Evolutionary conservation across 2,113 vertebrate species (phyloP), one percentile per base, ranked within the genome.

Genomic region (Ophthalmolycus amberensis): DNA sequence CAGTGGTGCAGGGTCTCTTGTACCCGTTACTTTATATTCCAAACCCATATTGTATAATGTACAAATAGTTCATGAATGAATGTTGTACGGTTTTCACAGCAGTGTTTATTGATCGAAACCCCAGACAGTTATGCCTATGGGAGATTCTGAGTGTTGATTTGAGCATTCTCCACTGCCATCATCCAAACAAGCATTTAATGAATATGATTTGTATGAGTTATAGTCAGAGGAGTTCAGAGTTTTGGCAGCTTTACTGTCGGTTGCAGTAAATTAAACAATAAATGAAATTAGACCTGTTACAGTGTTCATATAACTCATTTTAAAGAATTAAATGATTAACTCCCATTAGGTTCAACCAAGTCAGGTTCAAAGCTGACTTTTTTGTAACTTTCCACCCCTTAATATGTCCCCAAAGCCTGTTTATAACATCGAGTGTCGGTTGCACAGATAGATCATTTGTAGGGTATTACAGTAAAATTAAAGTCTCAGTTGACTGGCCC

Each of bases 401-500:
- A 56, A 25, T 56, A 4, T 25, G n/a, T 27, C n/a, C 20, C 54
- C n/a, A 4, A 11, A 56, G 54, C 9, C 25, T 14, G 56, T 14
- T 16, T 2, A 32, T 48, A 5, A 58, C 69, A 12, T 1, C 16
- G 18, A 50, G 60, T 66, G 20, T 27, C 70, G 2, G 27, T 65
- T 22, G 29, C 71, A 48, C 34, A 77, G 46, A 60, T 63, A 38
- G 68, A 72, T n/a, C 54, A 68, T 18, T 52, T 76, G 50, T 50
- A 50, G 25, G 22, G 69, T 77, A 73, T 74, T 65, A 74, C 11
- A 20, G 11, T n/a, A 84, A 80, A 34, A 88, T 85, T n/a, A 60
- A 85, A 71, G 52, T 83, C 76, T 89, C 72, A 64, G 25, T 25
- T 81, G 79, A 85, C 56, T 34, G 11, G 8, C 42, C 54, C 8